Percentiles rank a stretch among this genome's conserved stretches.
phyloP scores from a whole-genome alignment of 1,140 invertebrate species.

The Radopholus similis region DNA sequence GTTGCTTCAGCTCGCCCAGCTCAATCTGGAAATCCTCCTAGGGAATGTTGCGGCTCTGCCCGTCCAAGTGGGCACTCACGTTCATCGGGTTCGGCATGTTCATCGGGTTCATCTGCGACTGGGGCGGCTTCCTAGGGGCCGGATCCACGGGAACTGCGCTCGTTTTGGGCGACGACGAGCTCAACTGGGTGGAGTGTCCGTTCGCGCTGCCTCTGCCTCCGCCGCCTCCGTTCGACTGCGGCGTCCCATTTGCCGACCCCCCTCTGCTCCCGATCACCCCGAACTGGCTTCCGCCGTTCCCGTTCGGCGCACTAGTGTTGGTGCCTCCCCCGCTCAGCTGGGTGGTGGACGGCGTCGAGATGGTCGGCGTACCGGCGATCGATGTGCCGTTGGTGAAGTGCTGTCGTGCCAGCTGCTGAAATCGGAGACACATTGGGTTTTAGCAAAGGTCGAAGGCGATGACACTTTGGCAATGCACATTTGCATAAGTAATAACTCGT shows the following conservation, averaged over 20 bases:
- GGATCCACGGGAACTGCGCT: conserved; percentile 25
- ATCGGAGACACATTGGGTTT: too few relatives aligned
- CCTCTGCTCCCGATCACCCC: conserved; percentile 1
- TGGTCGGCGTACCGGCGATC: not conserved
- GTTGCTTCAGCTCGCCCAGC: conserved; percentile 28
- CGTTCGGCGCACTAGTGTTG: conserved; percentile 4
- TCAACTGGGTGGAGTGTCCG: conserved; percentile 6
- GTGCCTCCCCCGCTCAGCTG: not conserved
- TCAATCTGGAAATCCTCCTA: conserved; percentile 16
- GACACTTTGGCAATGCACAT: too few relatives aligned
- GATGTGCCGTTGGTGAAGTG: not conserved
- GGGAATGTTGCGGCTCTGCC: too few relatives aligned
- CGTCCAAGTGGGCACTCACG: not conserved
- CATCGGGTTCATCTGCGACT: conserved; percentile 1
- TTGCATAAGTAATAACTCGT: too few relatives aligned
- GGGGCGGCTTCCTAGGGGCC: conserved; percentile 24
- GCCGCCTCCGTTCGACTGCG: not conserved
- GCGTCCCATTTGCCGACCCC: conserved; percentile 5
- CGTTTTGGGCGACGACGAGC: conserved; percentile 25
- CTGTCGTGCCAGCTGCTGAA: not conserved
- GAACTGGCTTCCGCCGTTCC: not conserved
- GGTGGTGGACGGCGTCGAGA: not conserved
- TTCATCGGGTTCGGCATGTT: not conserved
- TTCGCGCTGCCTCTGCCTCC: conserved; percentile 1
- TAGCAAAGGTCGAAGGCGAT: too few relatives aligned